phyloP scores from a whole-genome alignment of 1,140 invertebrate genomes.

The Lordiphosa collinella region DNA sequence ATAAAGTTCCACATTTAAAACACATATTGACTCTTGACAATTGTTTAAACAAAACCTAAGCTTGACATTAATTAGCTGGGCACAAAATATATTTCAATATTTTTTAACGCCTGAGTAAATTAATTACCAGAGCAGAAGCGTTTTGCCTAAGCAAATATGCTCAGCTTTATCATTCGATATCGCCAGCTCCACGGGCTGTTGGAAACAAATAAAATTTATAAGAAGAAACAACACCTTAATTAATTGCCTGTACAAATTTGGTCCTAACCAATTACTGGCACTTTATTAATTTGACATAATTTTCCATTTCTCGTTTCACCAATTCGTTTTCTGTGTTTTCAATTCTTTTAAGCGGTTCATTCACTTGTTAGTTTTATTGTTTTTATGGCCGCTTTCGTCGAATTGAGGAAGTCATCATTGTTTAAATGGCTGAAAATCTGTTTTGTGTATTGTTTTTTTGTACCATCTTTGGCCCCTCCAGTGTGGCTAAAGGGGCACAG shows the following conservation, averaged over 20 bases:
- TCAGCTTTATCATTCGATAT: slow-evolving; percentile 24
- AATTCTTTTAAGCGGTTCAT: slow-evolving; percentile 38
- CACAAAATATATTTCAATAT: slow-evolving; percentile 30
- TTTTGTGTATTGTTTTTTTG: slow-evolving; percentile 22
- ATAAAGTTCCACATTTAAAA: slow-evolving; percentile 24
- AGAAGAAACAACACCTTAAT: slow-evolving; percentile 31
- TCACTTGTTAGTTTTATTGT: slow-evolving; percentile 34
- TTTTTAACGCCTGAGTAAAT: slow-evolving; percentile 28
- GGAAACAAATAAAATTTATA: slow-evolving; percentile 14
- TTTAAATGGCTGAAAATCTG: slow-evolving; percentile 37
- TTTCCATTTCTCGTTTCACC: slow-evolving; percentile 1
- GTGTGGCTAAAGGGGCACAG: too few relatives aligned
- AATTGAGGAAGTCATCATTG: slow-evolving; percentile 26
- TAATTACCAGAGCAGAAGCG: slow-evolving; percentile 18
- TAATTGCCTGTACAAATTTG: slow-evolving; percentile 23
- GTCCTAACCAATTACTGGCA: slow-evolving; percentile 8
- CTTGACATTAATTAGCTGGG: slow-evolving; percentile 57
- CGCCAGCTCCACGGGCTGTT: slow-evolving; percentile 18
- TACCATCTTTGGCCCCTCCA: too few relatives aligned
- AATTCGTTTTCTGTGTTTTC: not conserved
- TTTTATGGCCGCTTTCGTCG: slow-evolving; percentile 29
- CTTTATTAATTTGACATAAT: slow-evolving; percentile 1
- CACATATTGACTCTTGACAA: slow-evolving; percentile 45
- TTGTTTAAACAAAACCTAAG: slow-evolving; percentile 45
- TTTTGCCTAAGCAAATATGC: slow-evolving; percentile 43